Conservation (phyloP, 2,113 vertebrate genomes). For the Gorsachius goisagi region DNA sequence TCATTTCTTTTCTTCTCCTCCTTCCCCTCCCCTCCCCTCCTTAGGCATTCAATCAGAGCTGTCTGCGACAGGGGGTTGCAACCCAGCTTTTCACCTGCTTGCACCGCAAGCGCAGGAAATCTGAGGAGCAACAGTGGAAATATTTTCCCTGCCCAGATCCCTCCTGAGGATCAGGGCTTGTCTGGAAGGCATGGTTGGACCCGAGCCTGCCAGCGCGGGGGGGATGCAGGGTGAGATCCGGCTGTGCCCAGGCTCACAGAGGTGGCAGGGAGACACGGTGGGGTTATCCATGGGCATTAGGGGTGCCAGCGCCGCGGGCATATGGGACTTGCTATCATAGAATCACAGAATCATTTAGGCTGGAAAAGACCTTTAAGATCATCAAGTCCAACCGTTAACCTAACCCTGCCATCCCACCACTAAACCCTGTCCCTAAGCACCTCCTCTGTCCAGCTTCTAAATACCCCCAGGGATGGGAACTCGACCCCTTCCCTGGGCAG, state of each 20-base stretch:
- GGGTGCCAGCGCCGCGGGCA: background rate
- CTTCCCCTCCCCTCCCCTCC: background rate
- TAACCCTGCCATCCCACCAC: too few relatives aligned
- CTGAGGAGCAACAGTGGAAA: background rate
- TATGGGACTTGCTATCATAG: background rate
- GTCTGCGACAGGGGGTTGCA: background rate
- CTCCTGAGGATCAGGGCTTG: background rate
- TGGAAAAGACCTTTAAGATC: too few relatives aligned
- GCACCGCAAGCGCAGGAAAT: background rate
- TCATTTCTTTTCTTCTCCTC: conserved; percentile 9
- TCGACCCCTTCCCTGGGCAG: too few relatives aligned
- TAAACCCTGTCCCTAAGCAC: too few relatives aligned
- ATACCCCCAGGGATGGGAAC: too few relatives aligned
- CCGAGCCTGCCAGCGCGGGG: background rate
- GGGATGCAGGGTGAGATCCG: accelerated
- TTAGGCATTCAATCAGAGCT: conserved; percentile 25
- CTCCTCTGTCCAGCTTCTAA: too few relatives aligned
- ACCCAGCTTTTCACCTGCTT: background rate
- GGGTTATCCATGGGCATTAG: background rate
- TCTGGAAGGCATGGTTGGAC: background rate
- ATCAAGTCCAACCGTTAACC: too few relatives aligned
- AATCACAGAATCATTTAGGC: too few relatives aligned
- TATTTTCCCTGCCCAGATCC: background rate
- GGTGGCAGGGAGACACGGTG: background rate
- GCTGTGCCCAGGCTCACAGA: accelerated